Evolutionary conservation across 2,888 invertebrate species (phyloP), one percentile per base, ranked within the genome.

Genomic region (Yponomeuta cagnagella): DNA sequence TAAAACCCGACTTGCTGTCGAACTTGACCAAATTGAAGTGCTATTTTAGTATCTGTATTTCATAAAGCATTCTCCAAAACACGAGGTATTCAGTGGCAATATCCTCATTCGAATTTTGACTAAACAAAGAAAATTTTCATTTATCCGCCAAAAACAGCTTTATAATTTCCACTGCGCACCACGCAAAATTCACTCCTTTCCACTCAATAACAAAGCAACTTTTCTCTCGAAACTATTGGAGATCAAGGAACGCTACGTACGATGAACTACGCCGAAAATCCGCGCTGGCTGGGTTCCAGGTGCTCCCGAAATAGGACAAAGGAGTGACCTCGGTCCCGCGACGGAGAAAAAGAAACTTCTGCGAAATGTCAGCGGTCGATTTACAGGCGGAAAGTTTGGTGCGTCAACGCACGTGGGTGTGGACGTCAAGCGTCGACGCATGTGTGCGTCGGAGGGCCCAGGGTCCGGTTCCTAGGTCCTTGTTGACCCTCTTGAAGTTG

Each of bases 231-330:
- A 65, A 12, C 65, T 3, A 65, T 12, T 10, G 4, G 65, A 65
- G 31, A 68, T 8, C n/a, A 48, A 68, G 48, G n/a, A 48, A 68
- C 68, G 68, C 48, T 43, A 68, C 48, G 79, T 79, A 75, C 78
- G 79, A 78, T 80, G 76, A 84, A 86, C 81, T 90, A 84, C 89
- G 88, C 77, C 86, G 83, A 82, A 83, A 76, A 77, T 78, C 78
- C 77, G 78, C 79, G 79, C 85, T 92, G 92, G 91, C 89, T 77
- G 74, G 74, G 71, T 73, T 87, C 92, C 92, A 92, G 82, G 72
- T 87, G 86, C 83, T 87, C 90, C 90, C 87, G 85, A 91, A 92
- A 91, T 92, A 92, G 90, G 91, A 92, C 92, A 92, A 92, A 92
- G 92, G 89, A 91, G 87, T 83, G 87, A 87, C 88, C 88, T 88